phyloP scores from a whole-genome alignment of 2,113 vertebrate genomes.

The Bungarus multicinctus region DNA sequence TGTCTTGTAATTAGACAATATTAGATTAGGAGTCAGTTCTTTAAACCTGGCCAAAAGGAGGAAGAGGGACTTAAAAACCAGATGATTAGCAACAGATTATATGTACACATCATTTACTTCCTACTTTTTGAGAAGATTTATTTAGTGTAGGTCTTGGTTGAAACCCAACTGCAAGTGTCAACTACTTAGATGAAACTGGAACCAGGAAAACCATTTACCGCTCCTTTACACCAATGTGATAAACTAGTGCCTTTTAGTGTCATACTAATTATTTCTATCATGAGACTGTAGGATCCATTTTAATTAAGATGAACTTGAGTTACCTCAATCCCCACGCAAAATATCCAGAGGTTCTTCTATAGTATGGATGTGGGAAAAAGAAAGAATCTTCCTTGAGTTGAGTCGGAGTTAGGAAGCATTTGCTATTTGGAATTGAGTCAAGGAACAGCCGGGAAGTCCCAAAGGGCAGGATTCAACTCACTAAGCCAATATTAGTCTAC shows the following conservation, averaged over 20 bases:
- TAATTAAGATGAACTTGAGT: neutral
- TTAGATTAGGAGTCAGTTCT: neutral
- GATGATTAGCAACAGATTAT: neutral
- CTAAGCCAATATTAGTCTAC: neutral
- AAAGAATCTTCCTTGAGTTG: neutral
- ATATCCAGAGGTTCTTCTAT: too few species aligned
- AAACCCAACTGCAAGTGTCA: neutral
- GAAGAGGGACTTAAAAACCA: neutral
- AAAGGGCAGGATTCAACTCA: too few species aligned
- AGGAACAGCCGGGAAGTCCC: neutral
- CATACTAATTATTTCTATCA: neutral
- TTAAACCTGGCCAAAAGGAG: neutral
- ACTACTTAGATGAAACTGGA: neutral
- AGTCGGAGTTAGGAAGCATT: neutral
- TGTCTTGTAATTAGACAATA: neutral
- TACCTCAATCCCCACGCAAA: neutral
- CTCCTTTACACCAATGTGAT: neutral
- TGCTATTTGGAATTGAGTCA: too few species aligned
- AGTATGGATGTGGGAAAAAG: neutral
- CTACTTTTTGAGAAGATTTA: neutral
- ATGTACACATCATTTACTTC: neutral
- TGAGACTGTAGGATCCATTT: neutral
- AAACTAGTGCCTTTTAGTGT: neutral
- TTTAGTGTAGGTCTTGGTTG: constrained; percentile 13
- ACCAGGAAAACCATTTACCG: neutral